phyloP scores from a whole-genome alignment of 2,888 invertebrate species.

The Cylindroiulus punctatus region DNA sequence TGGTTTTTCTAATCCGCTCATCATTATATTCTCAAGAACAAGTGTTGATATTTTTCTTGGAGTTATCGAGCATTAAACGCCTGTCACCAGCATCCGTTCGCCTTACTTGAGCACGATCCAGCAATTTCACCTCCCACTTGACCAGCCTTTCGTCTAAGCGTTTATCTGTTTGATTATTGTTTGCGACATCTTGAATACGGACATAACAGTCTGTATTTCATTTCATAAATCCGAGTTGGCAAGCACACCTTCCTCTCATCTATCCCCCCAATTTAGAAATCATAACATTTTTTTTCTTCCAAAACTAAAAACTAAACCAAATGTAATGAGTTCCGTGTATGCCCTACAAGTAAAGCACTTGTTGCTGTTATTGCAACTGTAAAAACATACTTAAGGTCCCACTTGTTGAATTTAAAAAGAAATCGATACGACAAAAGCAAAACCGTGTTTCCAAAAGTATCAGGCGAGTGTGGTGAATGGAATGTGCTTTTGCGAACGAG shows the following conservation, averaged over 20 bases:
- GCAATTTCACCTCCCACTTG: not conserved
- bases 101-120: not conserved
- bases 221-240: not conserved
- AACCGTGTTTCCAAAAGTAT: not conserved
- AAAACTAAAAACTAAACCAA: not conserved
- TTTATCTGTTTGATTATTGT: not conserved
- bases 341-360: constrained; percentile 50
- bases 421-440: constrained; percentile 36
- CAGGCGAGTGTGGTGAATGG: not conserved
- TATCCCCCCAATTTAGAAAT: not conserved
- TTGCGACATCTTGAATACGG: not conserved
- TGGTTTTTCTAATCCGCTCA: not conserved
- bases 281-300: constrained; percentile 9
- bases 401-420: constrained; percentile 52
- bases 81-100: not conserved
- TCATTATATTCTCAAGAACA: not conserved
- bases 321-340: constrained; percentile 20
- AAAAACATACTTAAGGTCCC: constrained; percentile 44
- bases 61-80: no score
- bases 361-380: constrained; percentile 49
- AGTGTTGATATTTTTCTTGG: no score
- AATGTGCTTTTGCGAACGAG: not conserved
- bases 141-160: not conserved
- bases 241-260: not conserved
- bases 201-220: not conserved